These are phyloP conservation scores for Alcedo atthis DNA, from an alignment of 2,797 vertebrate species.

Conservation along the genomic window DNA sequence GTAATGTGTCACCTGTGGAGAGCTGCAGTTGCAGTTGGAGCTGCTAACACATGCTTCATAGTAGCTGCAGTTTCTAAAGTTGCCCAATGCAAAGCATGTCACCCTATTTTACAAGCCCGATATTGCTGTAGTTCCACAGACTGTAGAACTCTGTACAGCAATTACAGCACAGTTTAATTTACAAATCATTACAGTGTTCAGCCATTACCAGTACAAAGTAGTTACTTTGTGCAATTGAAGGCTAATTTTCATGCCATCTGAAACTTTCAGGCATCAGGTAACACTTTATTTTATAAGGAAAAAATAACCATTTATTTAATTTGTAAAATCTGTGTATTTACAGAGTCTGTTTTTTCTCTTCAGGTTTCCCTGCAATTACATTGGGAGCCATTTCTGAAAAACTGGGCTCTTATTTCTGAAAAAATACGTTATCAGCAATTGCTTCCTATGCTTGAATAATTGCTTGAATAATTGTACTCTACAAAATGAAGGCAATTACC, in stretches of 20 bases:
- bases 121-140: neutral
- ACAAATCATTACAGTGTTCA: constrained; percentile 52
- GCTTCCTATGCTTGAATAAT: constrained; percentile 28
- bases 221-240: constrained; percentile 60
- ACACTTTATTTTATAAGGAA: constrained; percentile 60
- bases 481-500: neutral
- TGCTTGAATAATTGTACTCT: constrained; percentile 25
- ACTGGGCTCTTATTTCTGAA: constrained; percentile 42
- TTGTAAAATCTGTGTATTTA: constrained; percentile 56
- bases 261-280: constrained; percentile 61
- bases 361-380: constrained; percentile 56
- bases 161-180: constrained; percentile 53
- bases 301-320: constrained; percentile 65
- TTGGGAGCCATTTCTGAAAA: constrained; percentile 33
- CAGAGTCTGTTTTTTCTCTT: constrained; percentile 45
- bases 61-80: neutral
- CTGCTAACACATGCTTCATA: neutral
- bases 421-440: constrained; percentile 64
- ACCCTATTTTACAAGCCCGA: neutral
- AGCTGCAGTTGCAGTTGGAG: fast-evolving
- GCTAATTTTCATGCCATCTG: constrained; percentile 62
- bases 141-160: constrained; percentile 8
- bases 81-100: neutral
- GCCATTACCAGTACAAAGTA: constrained; percentile 53
- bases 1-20: neutral